Evolutionary conservation across 2,113 vertebrate genomes (phyloP), one percentile per base, ranked within the genome.

Genomic region (Delphinapterus leucas): DNA sequence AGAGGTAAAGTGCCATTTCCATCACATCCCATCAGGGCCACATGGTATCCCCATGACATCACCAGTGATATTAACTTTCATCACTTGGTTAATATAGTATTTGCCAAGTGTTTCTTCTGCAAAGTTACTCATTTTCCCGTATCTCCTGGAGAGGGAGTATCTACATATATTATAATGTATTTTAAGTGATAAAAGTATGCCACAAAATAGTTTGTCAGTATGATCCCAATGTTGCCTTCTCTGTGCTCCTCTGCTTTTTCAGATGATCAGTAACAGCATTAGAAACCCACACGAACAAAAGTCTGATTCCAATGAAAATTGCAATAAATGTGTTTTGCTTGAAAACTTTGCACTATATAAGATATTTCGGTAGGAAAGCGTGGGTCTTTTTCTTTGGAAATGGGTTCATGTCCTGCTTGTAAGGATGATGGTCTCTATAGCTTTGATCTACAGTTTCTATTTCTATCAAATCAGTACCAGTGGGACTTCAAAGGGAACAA

Each of bases 381-480:
- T 83, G 61, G 86, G 68, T 88, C 15, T 87, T 47, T 60, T 84
- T 93, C 79, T 95, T 92, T 96, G 85, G 86, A 96, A 95, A 93
- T 96, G 53, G 55, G 89, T 77, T 95, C 79, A 73, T 38, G 80
- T 92, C n/a, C 95, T 95, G 55, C 91, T 97, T 23, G 58, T 90
- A 55, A 97, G 41, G 55, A 81, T 38, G 33, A 83, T 2, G 36
- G 31, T 88, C 31, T 91, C 26, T 74, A 21, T 28, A 41, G n/a
- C 96, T 98, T 98, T 98, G 97, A 97, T 95, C 92, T 67, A 83
- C 31, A 93, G 86, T 70, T 97, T 97, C 96, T 95, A 97, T 96
- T 97, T 96, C 67, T 93, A 58, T 93, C 80, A 96, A 96, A 93
- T 96, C 38, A 49, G 67, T 92, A 95, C 63, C n/a, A 87, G 93